phyloP scores from a whole-genome alignment of 2,113 vertebrate species.

The Apodemus speciosus region DNA sequence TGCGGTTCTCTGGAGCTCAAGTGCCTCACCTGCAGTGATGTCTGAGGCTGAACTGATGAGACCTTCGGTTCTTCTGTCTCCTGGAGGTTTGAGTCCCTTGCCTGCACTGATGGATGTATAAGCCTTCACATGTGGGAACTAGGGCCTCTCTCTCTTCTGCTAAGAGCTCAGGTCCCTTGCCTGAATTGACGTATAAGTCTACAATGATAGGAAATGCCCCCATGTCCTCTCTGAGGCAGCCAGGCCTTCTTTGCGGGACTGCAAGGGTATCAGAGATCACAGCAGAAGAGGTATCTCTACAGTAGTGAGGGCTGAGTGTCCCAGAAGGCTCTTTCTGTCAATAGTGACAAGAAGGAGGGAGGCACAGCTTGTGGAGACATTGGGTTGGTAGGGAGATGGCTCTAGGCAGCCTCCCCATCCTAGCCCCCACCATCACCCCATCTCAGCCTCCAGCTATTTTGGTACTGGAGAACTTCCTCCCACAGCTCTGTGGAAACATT shows the following conservation, averaged over 20 bases:
- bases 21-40: not conserved
- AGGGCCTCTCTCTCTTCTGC: accelerated
- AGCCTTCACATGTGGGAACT: not conserved
- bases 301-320: not conserved
- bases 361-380: not conserved
- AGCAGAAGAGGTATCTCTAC: accelerated
- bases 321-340: not conserved
- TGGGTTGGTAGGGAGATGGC: not conserved
- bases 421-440: not conserved
- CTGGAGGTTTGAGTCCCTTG: not conserved
- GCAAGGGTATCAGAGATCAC: not conserved
- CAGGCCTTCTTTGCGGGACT: not conserved
- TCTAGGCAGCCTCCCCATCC: not conserved
- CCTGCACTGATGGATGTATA: too few relatives aligned
- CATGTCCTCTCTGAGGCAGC: not conserved
- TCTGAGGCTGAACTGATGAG: not conserved
- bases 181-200: not conserved
- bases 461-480: conserved; percentile 50
- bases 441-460: conserved; percentile 63
- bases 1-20: not conserved
- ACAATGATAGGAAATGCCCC: too few relatives aligned
- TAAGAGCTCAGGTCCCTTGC: not conserved
- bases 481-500: conserved; percentile 48
- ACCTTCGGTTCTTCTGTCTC: too few relatives aligned
- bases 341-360: not conserved